These are phyloP conservation scores for Epizoanthus stellaris DNA, from an alignment of 92 coral and sea anemone species.

Conservation along the genomic window DNA sequence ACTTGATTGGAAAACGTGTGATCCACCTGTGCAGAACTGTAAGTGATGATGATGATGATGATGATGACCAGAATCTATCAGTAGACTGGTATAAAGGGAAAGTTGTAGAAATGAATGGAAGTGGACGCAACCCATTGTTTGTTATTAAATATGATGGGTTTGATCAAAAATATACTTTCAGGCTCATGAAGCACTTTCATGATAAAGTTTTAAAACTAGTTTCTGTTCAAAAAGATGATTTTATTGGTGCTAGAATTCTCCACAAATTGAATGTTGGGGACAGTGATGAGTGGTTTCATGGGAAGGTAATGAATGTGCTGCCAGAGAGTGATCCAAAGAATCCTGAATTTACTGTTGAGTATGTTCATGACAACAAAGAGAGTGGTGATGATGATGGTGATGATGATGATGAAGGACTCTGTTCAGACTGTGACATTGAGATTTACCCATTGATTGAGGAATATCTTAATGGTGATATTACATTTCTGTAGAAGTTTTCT, in stretches of 20 bases:
- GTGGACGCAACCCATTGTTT: slow-evolving; percentile 22
- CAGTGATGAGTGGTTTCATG: slow-evolving; percentile 25
- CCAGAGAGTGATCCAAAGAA: slow-evolving; percentile 34
- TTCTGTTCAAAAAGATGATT: slow-evolving; percentile 19
- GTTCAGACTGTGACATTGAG: slow-evolving; percentile 30
- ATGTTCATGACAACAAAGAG: not conserved
- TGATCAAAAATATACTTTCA: slow-evolving; percentile 31
- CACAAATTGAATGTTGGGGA: slow-evolving; percentile 32
- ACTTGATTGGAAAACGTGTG: slow-evolving; percentile 49
- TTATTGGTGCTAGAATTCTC: slow-evolving; percentile 31
- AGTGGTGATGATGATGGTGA: not conserved
- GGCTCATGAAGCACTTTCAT: slow-evolving; percentile 6
- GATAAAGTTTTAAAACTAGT: slow-evolving; percentile 7
- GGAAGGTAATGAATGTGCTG: slow-evolving; percentile 22
- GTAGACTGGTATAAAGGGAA: slow-evolving; percentile 35
- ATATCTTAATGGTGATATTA: slow-evolving; percentile 35
- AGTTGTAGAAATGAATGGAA: slow-evolving; percentile 37
- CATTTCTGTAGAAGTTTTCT: slow-evolving; percentile 4
- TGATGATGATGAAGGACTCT: slow-evolving; percentile 20
- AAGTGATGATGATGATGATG: slow-evolving; percentile 26
- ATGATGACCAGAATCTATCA: slow-evolving; percentile 22
- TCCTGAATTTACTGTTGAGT: slow-evolving; percentile 35
- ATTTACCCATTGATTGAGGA: slow-evolving; percentile 30
- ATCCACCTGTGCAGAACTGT: slow-evolving; percentile 33
- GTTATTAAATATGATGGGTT: slow-evolving; percentile 25